Percentiles rank a stretch among this genome's conserved stretches.
These are phyloP conservation scores for Drosophila ustulata DNA, from an alignment of 2,888 invertebrate species.

Conservation along the genomic window DNA sequence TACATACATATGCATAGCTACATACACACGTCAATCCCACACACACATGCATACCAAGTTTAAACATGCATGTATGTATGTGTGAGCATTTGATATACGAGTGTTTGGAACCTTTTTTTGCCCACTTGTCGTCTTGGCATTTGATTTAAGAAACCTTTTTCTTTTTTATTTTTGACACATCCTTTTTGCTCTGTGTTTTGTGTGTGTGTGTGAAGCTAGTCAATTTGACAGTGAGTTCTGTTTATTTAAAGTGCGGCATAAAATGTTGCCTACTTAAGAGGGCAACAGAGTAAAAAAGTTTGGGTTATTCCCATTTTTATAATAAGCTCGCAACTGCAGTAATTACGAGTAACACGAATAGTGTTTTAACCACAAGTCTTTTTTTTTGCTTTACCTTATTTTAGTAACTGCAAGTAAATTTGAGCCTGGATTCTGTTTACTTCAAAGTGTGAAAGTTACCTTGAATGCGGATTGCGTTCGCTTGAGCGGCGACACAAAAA, in stretches of 20 bases:
- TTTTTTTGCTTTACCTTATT: conserved; percentile 1
- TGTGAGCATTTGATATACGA: conserved; percentile 19
- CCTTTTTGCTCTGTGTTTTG: conserved; percentile 11
- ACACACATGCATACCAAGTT: conserved; percentile 7
- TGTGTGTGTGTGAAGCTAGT: conserved; percentile 18
- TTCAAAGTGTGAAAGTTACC: background rate
- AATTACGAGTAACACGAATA: background rate
- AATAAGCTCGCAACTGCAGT: background rate
- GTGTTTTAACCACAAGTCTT: conserved; percentile 19
- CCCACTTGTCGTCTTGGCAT: conserved; percentile 58
- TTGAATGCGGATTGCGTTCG: background rate
- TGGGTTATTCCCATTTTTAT: background rate
- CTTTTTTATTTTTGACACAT: conserved; percentile 21
- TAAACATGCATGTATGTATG: conserved; percentile 5
- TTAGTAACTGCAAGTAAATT: conserved; percentile 5
- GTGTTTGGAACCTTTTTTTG: conserved; percentile 45
- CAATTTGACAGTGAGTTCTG: conserved; percentile 47
- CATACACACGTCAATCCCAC: conserved; percentile 1
- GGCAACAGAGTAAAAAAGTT: conserved; percentile 19
- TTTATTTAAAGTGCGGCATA: conserved; percentile 23
- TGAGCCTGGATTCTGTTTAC: too few species aligned
- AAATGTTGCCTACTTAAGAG: conserved; percentile 62
- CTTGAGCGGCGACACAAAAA: background rate
- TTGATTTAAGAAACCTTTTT: conserved; percentile 46
- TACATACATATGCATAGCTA: too few species aligned